These are phyloP conservation scores for Spheniscus mendiculus DNA, from an alignment of 2,113 vertebrate genomes.

Conservation along the genomic window DNA sequence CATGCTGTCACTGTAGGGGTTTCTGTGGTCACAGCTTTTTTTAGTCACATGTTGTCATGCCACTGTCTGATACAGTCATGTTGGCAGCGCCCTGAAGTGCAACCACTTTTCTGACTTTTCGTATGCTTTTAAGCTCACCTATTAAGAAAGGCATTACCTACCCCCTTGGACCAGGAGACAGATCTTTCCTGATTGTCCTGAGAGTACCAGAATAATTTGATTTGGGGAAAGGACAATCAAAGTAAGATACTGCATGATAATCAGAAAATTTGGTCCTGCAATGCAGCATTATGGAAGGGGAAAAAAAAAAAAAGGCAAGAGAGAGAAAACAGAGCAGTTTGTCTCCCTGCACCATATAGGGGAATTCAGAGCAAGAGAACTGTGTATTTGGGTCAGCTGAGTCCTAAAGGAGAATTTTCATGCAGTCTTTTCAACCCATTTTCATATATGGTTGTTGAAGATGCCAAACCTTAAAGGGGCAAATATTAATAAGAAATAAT, in stretches of 20 bases:
- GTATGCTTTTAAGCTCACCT: not conserved
- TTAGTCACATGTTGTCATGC: not conserved
- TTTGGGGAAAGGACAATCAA: constrained; percentile 8
- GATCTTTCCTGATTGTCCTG: not conserved
- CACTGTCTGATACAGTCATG: not conserved
- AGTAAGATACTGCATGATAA: constrained; percentile 51
- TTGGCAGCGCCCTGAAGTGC: constrained; percentile 19
- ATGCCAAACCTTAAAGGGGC: constrained; percentile 9
- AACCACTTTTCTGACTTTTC: not conserved
- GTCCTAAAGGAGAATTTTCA: constrained; percentile 63
- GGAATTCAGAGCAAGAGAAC: constrained; percentile 47
- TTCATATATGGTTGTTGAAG: constrained; percentile 8
- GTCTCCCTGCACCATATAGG: constrained; percentile 1
- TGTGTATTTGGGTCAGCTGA: constrained; percentile 70
- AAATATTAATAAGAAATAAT: constrained; percentile 33
- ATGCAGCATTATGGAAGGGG: constrained; percentile 38
- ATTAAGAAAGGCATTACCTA: not conserved
- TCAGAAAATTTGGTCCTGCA: constrained; percentile 61
- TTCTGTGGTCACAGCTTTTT: not conserved
- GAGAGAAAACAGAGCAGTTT: constrained; percentile 3
- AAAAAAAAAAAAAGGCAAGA: not conserved
- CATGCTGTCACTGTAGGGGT: not conserved
- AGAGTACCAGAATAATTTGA: not conserved
- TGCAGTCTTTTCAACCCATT: constrained; percentile 55
- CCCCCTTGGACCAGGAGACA: not conserved